These are phyloP conservation scores for Ectropis grisescens DNA, from an alignment of 1,140 invertebrate genomes.

Conservation along the genomic window DNA sequence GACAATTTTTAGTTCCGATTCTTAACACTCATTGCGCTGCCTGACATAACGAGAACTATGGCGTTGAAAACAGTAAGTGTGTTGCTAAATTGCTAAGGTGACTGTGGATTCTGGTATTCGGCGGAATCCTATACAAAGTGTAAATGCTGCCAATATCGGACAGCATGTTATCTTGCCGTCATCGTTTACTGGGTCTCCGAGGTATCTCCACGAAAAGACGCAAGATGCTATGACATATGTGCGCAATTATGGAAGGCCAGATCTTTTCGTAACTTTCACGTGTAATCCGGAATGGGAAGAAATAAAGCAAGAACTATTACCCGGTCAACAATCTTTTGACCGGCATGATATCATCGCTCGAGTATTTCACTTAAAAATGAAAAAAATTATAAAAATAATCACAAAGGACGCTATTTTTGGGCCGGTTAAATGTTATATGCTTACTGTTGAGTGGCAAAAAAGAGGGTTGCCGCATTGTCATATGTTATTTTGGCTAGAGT, in stretches of 20 bases:
- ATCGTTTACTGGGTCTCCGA: no score
- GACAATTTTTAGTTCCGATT: no score
- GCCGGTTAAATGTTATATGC: constrained; percentile 6
- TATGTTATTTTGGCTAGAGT: constrained; percentile 44
- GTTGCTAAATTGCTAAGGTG: no score
- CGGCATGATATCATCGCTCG: constrained; percentile 17
- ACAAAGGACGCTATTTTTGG: constrained; percentile 17
- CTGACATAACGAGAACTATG: no score
- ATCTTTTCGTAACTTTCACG: constrained; percentile 16
- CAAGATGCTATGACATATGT: no score
- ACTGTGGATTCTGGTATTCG: no score
- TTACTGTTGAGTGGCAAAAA: constrained; percentile 45
- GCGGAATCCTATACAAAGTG: no score
- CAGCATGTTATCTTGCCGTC: no score
- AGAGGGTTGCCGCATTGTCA: constrained; percentile 56
- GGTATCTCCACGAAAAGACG: no score
- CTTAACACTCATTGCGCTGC: no score
- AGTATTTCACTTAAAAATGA: constrained; percentile 18
- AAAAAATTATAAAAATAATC: constrained; percentile 12
- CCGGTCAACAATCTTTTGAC: constrained; percentile 20
- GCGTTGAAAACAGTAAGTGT: no score
- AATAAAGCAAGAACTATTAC: constrained; percentile 26
- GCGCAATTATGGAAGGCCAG: constrained; percentile 41
- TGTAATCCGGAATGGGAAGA: constrained; percentile 33
- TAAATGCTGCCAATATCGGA: no score